These are phyloP conservation scores for Zaprionus camerounensis DNA, from an alignment of 1,140 invertebrate genomes.

Conservation along the genomic window DNA sequence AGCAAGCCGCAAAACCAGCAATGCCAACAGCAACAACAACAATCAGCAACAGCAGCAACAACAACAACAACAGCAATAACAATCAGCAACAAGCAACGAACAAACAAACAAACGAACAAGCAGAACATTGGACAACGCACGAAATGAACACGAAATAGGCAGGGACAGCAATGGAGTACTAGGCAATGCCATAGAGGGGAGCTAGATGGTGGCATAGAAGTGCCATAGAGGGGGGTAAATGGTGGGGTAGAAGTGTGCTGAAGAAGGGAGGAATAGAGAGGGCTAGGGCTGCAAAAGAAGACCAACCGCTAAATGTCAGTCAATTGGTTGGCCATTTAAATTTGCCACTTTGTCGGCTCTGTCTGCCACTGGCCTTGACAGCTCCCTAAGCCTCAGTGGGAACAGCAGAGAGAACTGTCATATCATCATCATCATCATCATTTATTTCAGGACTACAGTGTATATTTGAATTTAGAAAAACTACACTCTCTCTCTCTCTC, in stretches of 20 bases:
- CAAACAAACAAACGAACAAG: conserved; percentile 26
- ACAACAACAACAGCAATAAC: conserved; percentile 22
- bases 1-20: conserved; percentile 68
- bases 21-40: conserved; percentile 12
- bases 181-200: not conserved
- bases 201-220: too few species aligned
- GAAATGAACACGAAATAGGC: conserved; percentile 7
- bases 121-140: not conserved
- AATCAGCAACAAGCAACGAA: conserved; percentile 6
- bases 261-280: not conserved
- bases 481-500: too few species aligned
- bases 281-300: not conserved
- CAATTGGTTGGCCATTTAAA: conserved; percentile 44
- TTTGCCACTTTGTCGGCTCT: conserved; percentile 40
- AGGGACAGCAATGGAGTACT: not conserved
- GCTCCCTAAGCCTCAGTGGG: conserved; percentile 1
- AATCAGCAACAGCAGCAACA: conserved; percentile 41
- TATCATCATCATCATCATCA: conserved; percentile 1
- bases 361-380: conserved; percentile 1
- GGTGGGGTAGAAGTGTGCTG: not conserved
- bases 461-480: not conserved
- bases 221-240: too few species aligned
- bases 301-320: conserved; percentile 43
- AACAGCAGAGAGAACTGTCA: conserved; percentile 1
- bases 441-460: not conserved